These are phyloP conservation scores for Scomber scombrus DNA, from an alignment of 2,113 vertebrate genomes.

Conservation along the genomic window DNA sequence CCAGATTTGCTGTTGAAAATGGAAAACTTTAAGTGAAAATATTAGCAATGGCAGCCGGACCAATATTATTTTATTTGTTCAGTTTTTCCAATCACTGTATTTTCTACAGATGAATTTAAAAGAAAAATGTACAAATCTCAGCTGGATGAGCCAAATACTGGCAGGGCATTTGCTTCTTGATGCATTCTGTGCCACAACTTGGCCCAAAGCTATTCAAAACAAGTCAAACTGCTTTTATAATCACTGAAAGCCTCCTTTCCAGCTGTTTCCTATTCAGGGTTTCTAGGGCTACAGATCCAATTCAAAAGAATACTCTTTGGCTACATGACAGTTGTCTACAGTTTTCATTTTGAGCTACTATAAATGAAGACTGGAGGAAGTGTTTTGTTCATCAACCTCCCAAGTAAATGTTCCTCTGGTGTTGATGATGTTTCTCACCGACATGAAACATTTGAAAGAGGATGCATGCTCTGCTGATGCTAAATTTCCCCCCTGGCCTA, in stretches of 20 bases:
- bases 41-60: neutral
- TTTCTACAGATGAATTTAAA: neutral
- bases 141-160: neutral
- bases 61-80: neutral
- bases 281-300: slow-evolving; percentile 60
- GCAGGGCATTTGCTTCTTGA: neutral
- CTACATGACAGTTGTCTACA: slow-evolving; percentile 2
- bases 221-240: slow-evolving; percentile 52
- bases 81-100: neutral
- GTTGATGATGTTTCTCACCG: slow-evolving; percentile 13
- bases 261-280: slow-evolving; percentile 62
- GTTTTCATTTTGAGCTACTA: slow-evolving; percentile 28
- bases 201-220: slow-evolving; percentile 30
- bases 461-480: slow-evolving; percentile 26
- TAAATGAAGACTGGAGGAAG: slow-evolving; percentile 16
- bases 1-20: neutral
- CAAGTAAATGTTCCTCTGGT: neutral
- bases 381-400: slow-evolving; percentile 24
- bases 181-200: slow-evolving; percentile 18
- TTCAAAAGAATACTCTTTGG: slow-evolving; percentile 38
- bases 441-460: slow-evolving; percentile 2
- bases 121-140: neutral
- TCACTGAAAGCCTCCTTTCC: slow-evolving; percentile 44
- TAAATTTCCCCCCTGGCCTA: slow-evolving; percentile 22
- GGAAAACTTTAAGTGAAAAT: neutral